Conservation (phyloP, 2,797 vertebrate species). For the Erpetoichthys calabaricus region DNA sequence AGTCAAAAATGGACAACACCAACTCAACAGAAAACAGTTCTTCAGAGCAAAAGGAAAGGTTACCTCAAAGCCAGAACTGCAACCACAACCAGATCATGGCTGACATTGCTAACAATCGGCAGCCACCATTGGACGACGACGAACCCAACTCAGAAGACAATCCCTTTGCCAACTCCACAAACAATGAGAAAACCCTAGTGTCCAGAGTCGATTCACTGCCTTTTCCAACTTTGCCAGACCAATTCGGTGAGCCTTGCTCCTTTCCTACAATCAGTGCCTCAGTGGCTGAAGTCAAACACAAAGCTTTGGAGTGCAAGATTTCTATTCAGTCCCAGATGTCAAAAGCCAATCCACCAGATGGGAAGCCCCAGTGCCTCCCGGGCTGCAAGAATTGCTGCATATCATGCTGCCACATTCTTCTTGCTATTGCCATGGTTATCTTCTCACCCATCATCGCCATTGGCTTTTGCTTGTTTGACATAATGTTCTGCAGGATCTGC, state of each 20-base stretch:
- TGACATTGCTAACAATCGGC: too few species aligned
- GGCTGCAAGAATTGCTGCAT: background rate
- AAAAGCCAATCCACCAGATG: too few species aligned
- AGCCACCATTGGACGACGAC: too few species aligned
- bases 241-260: background rate
- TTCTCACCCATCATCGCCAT: conserved; percentile 11
- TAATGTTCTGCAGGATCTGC: background rate
- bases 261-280: background rate
- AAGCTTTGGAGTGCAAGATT: background rate
- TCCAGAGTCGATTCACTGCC: background rate
- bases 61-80: too few species aligned
- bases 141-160: too few species aligned
- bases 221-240: too few species aligned
- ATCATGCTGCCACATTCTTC: conserved; percentile 8
- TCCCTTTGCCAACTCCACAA: too few species aligned
- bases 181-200: too few species aligned
- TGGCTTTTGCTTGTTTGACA: conserved; percentile 14
- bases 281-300: background rate
- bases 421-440: conserved; percentile 8
- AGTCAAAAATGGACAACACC: too few species aligned
- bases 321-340: background rate
- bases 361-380: background rate
- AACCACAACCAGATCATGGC: too few species aligned
- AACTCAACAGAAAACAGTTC: too few species aligned
- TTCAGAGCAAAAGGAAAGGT: too few species aligned